phyloP scores from a whole-genome alignment of 2,888 invertebrate genomes.

The Orthosia cruda region DNA sequence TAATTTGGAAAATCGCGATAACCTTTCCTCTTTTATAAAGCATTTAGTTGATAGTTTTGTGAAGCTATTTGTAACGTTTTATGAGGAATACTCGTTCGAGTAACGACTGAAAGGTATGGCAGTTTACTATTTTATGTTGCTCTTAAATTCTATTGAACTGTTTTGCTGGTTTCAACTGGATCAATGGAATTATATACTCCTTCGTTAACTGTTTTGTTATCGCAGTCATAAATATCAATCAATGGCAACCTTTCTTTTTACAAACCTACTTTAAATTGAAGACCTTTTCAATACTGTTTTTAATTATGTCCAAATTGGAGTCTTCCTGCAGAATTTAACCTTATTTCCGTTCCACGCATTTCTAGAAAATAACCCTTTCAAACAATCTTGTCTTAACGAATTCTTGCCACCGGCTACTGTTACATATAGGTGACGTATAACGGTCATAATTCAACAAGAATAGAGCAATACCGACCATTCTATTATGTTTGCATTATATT shows the following conservation, averaged over 20 bases:
- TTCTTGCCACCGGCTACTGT: conserved; percentile 57
- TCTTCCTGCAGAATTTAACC: not conserved
- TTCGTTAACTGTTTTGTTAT: conserved; percentile 25
- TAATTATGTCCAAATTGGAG: conserved; percentile 8
- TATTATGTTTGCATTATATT: conserved; percentile 83
- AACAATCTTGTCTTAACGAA: conserved; percentile 46
- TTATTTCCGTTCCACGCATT: conserved; percentile 18
- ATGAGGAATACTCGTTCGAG: conserved; percentile 60
- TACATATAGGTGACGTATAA: conserved; percentile 79
- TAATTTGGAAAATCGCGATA: conserved; percentile 88
- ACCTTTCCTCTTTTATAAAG: conserved; percentile 79
- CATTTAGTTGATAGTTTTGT: conserved; percentile 78
- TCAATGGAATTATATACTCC: conserved; percentile 4
- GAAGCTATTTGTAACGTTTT: conserved; percentile 78
- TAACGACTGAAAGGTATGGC: conserved; percentile 57
- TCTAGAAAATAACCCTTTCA: conserved; percentile 49
- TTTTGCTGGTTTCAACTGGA: conserved; percentile 22
- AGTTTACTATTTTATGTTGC: conserved; percentile 50
- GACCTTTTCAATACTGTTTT: conserved; percentile 5
- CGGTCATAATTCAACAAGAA: conserved; percentile 81
- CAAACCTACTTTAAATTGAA: not conserved
- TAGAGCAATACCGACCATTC: conserved; percentile 77
- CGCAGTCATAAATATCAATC: conserved; percentile 24
- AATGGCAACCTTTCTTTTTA: conserved; percentile 19
- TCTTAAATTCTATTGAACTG: conserved; percentile 34